phyloP scores from a whole-genome alignment of 2,888 invertebrate genomes.

The Papilio protenor region DNA sequence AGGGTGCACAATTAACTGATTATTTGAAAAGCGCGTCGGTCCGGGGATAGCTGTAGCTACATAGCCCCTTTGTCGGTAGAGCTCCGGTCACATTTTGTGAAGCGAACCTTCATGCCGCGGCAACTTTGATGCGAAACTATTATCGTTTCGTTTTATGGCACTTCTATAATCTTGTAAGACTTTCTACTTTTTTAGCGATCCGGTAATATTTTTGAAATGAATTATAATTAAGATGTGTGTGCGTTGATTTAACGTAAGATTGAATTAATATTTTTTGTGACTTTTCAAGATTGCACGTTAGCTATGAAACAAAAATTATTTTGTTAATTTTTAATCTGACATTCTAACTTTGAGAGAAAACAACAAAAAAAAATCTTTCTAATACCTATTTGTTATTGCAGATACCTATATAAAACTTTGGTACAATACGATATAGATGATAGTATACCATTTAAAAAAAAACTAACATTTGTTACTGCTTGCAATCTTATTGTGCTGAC shows the following conservation, averaged over 20 bases:
- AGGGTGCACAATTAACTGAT: slow-evolving; percentile 75
- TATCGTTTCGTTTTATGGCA: slow-evolving; percentile 77
- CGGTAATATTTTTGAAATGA: not conserved
- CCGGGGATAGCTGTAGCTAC: slow-evolving; percentile 62
- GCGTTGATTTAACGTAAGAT: not conserved
- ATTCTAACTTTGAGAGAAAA: not conserved
- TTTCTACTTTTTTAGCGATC: slow-evolving; percentile 42
- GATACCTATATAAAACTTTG: not conserved
- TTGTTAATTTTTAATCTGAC: not conserved
- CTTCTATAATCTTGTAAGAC: slow-evolving; percentile 56
- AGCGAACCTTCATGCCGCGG: slow-evolving; percentile 83
- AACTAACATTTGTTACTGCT: not conserved
- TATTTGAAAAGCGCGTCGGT: slow-evolving; percentile 70
- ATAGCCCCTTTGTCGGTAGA: slow-evolving; percentile 72
- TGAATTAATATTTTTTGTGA: not conserved
- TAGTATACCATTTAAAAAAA: not conserved
- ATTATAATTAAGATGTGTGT: not conserved
- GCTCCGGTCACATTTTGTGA: slow-evolving; percentile 81
- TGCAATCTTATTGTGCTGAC: not conserved
- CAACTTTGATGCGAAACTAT: slow-evolving; percentile 70
- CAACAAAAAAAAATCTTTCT: not conserved
- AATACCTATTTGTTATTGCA: not conserved
- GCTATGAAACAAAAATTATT: not conserved
- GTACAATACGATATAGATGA: not conserved
- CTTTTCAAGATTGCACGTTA: not conserved